A percentile compares a stretch with the other conserved stretches of the same genome.
These are phyloP conservation scores for Drepana arcuata DNA, from an alignment of 1,140 invertebrate species.

Conservation along the genomic window DNA sequence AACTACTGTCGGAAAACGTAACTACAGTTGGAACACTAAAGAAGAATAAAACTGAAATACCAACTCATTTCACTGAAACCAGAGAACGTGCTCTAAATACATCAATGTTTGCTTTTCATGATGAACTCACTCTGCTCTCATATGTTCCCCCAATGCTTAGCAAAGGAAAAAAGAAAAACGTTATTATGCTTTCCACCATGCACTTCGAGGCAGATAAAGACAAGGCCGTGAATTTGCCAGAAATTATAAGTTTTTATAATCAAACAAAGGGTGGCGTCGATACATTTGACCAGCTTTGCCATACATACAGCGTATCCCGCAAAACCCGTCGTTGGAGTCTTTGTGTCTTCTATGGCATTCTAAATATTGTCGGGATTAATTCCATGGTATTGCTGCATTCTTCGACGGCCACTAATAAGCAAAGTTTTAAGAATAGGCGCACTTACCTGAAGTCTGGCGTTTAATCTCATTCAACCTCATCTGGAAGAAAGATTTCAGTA, in stretches of 20 bases:
- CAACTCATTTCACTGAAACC: constrained; percentile 3
- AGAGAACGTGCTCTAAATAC: constrained; percentile 1
- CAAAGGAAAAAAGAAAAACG: constrained; percentile 11
- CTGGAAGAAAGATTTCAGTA: constrained; percentile 1
- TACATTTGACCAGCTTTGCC: constrained; percentile 39
- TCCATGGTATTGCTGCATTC: constrained; percentile 1
- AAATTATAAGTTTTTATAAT: constrained; percentile 56
- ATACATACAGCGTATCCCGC: constrained; percentile 13
- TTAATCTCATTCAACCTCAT: constrained; percentile 5
- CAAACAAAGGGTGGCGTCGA: constrained; percentile 49
- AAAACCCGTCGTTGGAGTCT: constrained; percentile 28
- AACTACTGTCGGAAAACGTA: constrained; percentile 21
- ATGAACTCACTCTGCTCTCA: constrained; percentile 13
- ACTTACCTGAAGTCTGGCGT: constrained; percentile 4
- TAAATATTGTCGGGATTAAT: constrained; percentile 10
- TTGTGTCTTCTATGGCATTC: constrained; percentile 9
- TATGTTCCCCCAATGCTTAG: constrained; percentile 5
- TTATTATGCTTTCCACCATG: constrained; percentile 12
- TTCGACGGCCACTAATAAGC: constrained; percentile 2
- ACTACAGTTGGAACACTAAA: constrained; percentile 29
- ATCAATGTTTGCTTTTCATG: constrained; percentile 9
- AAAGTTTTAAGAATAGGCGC: constrained; percentile 1
- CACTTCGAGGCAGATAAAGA: constrained; percentile 16
- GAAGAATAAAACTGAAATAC: constrained; percentile 34
- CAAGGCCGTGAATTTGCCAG: constrained; percentile 30